Evolutionary conservation across 2,888 invertebrate species (phyloP).

Genomic region (Zootermopsis nevadensis): DNA sequence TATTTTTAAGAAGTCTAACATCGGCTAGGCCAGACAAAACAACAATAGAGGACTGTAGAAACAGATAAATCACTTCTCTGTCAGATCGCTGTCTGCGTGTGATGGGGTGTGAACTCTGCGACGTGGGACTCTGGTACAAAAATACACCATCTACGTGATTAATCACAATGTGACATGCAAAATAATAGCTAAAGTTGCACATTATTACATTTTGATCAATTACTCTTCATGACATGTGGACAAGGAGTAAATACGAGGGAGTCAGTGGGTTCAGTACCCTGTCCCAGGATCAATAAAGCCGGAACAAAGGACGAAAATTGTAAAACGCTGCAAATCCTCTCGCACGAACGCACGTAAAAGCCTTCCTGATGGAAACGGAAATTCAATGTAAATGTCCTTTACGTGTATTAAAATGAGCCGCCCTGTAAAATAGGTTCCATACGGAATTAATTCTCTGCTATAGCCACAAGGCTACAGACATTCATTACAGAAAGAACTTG

Average conservation of each 20-base stretch:
- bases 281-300: not conserved
- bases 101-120: no score
- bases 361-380: slow-evolving; percentile 1
- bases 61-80: no score
- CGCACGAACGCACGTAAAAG: not conserved
- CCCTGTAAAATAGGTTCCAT: not conserved
- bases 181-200: not conserved
- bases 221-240: not conserved
- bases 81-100: no score
- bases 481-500: no score
- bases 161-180: no score
- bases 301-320: not conserved
- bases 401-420: not conserved
- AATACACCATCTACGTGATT: no score
- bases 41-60: no score
- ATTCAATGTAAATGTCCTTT: not conserved
- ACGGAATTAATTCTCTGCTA: not conserved
- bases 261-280: not conserved
- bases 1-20: no score
- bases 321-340: not conserved
- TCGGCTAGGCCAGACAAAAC: no score
- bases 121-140: no score
- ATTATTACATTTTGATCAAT: not conserved
- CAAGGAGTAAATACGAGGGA: not conserved
- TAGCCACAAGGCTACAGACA: not conserved